A percentile compares a stretch with the other conserved stretches of the same genome.
Evolutionary conservation across 2,113 vertebrate genomes (phyloP).

Genomic region (Petrocephalus microphthalmus): DNA sequence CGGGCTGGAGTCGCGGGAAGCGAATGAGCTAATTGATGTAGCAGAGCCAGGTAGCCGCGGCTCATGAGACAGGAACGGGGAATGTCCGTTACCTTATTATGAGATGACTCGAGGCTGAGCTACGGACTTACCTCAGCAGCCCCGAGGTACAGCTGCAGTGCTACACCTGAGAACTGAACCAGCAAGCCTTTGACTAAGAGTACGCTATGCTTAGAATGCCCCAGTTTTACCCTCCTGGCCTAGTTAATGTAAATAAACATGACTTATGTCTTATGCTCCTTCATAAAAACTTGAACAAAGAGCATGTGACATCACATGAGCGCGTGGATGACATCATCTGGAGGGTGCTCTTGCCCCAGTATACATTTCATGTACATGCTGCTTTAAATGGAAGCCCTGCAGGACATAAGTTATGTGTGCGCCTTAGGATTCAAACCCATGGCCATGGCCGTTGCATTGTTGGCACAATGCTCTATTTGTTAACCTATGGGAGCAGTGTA

Average conservation of each 20-base stretch:
- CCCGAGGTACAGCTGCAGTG: not conserved
- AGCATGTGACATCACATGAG: not conserved
- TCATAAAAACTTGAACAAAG: not conserved
- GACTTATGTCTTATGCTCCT: not conserved
- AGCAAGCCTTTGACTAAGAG: not conserved
- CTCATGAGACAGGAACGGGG: not conserved
- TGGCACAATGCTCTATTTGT: not conserved
- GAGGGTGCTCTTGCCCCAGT: not conserved
- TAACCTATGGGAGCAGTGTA: not conserved
- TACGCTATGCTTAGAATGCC: not conserved
- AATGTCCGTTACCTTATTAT: not conserved
- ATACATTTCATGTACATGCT: not conserved
- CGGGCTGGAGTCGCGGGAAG: not conserved
- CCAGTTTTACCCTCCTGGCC: not conserved
- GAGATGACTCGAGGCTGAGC: not conserved
- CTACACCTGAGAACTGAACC: not conserved
- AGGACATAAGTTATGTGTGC: not conserved
- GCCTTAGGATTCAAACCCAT: not conserved
- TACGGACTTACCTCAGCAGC: not conserved
- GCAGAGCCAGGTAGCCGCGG: not conserved
- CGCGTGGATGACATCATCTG: not conserved
- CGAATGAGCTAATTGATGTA: not conserved
- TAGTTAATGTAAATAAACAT: slow-evolving; percentile 8
- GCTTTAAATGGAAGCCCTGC: not conserved
- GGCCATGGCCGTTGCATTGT: not conserved